Base-by-base conservation (phyloP, 1,140 invertebrate species). In the Thaumatotibia leucotreta region DNA sequence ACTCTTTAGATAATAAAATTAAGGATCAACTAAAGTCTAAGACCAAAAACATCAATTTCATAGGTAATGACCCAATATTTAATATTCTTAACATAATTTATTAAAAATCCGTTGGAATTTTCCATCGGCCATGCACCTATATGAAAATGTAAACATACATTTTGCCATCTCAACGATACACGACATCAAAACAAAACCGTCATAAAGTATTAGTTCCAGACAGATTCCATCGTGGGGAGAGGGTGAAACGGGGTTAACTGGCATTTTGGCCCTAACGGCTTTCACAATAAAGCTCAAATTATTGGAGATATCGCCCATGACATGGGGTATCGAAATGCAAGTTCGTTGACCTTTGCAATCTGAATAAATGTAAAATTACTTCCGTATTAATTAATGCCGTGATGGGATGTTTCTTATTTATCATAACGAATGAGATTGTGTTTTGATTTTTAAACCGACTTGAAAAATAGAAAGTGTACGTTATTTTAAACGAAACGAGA, bases 131-230 rank as follows among this genome's bases (percentile, higher is more conserved):
- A n/a, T 20, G 14, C 39, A 45, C 8, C 14, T 14, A 45, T 4
- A 45, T 39, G 6, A 45, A 45, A 45, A 45, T 9, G 14, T 45
- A 11, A 45, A 45, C 39, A 45, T 9, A 45, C 39, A 20, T 45
- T 20, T 11, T 45, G 11, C 20, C 39, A 45, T 45, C 39, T 45
- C 14, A 45, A 45, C 39, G 39, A 45, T 45, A 45, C 39, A 45
- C 27, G 27, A 76, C 67, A 77, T 31, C 33, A 69, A 67, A 69
- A 68, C 74, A 80, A 79, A 81, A 79, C 77, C 77, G 80, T 83
- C 77, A 79, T 76, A 74, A 74, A 68, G 73, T 79, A 88, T 88
- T 86, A 86, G 77, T 79, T 83, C 79, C 83, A 88, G 82, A 82
- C 83, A 76, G 82, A 81, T 84, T 81, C 75, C 66, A 65, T 64